Base-by-base conservation (phyloP, 2,797 vertebrate species). In the Telmatherina bonti region DNA sequence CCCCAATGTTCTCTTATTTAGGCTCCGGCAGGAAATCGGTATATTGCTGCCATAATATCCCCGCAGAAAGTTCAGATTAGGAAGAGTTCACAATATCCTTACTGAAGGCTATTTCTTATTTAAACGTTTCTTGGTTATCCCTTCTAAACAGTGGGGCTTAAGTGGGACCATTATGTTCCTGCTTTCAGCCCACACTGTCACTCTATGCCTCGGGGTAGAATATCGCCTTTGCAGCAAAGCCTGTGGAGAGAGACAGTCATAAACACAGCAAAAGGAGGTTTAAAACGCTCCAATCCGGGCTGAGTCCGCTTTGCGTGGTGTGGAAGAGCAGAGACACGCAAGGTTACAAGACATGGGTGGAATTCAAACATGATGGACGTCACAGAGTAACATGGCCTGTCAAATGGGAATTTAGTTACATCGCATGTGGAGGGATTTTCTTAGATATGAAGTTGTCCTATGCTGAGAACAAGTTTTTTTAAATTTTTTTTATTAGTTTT, bases 211-310 rank as follows among this genome's bases (percentile, higher is more conserved):
- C 67, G 35, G 72, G 80, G 66, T 67, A 64, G 61, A 78, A 70
- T 73, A 63, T 80, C 59, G 62, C 70, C 76, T 86, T 85, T 82
- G 72, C 79, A 72, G 64, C 73, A 83, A 68, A 86, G 59, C 70
- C 76, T 76, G 22, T 66, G 53, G 72, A 83, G 77, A 85, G 74
- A 79, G 72, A 74, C 76, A 81, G 79, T 69, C 68, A 59, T 36
- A 70, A 71, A 83, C 51, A 58, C 45, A 26, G 63, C 66, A 76
- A 83, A 65, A 31, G 35, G 66, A 74, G 66, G 68, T 60, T 83
- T 67, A 71, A 36, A 79, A 79, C 66, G 72, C 67, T 45, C 76
- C 51, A 3, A 82, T 49, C 70, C 58, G 54, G 56, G 64, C 29
- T 61, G 52, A 59, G 47, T 74, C 35, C 63, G 60, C 62, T 82